Base-by-base conservation (phyloP, 2,888 invertebrate species). In the Linnaemya vulpina region DNA sequence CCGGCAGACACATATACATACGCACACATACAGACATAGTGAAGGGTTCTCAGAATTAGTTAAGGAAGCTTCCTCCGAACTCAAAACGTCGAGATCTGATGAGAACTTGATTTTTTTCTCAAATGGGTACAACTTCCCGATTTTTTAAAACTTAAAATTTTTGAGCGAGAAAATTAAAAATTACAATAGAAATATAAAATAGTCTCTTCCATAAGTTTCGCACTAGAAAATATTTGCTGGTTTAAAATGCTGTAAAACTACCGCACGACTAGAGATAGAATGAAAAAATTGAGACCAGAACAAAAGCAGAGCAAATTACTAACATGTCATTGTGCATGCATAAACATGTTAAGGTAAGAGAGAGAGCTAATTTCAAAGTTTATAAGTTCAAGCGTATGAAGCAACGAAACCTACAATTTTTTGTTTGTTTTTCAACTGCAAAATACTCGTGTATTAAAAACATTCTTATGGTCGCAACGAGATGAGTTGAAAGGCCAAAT, bases 291-390 rank as follows among this genome's bases (percentile, higher is more conserved):
- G 46, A 49, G 51, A n/a, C 3, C 10, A 67, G 46, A 35, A 49
- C 35, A 49, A 62, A 38, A 60, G 63, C 35, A 22, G 70, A 68
- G 53, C 55, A 76, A 63, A 62, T 74, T 74, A 70, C 40, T 38
- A 81, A 81, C 73, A 75, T 15, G 13, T 81, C 43, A 43, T 49
- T 75, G 58, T 74, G 25, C 76, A 67, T 73, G 71, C 65, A 55
- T 65, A 65, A 79, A 40, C 68, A 79, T 65, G 71, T 10, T 79
- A 17, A 49, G 35, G 38, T 55, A 40, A 35, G 17, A 55, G 46
- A 55, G 46, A 55, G 40, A 67, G 51, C 15, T 58, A 1, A 20
- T 46, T 43, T 65, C 10, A 51, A 49, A 25, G 49, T 75, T 38
- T 22, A 17, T 10, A 74, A 63, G 65, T 65, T 63, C 55, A 65